phyloP scores from a whole-genome alignment of 2,888 invertebrate species.

The Scaptomyza polygonia region DNA sequence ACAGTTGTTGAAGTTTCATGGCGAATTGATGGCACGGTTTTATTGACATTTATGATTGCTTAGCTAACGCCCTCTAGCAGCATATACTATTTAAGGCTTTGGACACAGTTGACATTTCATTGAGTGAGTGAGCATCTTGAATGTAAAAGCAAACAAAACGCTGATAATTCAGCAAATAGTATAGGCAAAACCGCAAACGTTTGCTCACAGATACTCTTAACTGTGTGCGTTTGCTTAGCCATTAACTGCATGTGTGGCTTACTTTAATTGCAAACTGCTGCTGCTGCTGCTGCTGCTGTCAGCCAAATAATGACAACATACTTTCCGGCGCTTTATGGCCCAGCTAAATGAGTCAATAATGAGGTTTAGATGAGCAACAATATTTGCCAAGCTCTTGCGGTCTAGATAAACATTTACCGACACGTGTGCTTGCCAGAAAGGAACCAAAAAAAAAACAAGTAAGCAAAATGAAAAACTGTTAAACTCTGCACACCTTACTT shows the following conservation, averaged over 20 bases:
- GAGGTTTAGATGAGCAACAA: slow-evolving; percentile 64
- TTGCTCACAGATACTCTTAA: slow-evolving; percentile 12
- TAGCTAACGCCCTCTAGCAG: slow-evolving; percentile 1
- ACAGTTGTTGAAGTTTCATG: background rate
- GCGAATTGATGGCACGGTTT: slow-evolving; percentile 20
- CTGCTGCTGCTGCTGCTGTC: slow-evolving; percentile 60
- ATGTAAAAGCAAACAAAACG: slow-evolving; percentile 55
- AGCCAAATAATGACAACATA: slow-evolving; percentile 70
- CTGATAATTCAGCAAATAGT: slow-evolving; percentile 58
- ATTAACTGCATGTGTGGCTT: slow-evolving; percentile 71
- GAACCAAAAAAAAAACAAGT: background rate
- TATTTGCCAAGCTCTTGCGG: slow-evolving; percentile 51
- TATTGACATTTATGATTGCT: slow-evolving; percentile 19
- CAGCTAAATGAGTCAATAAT: slow-evolving; percentile 70
- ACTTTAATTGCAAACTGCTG: slow-evolving; percentile 71
- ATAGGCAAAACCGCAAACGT: slow-evolving; percentile 49
- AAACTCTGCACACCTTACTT: slow-evolving; percentile 3
- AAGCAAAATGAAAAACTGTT: slow-evolving; percentile 4
- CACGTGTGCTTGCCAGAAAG: slow-evolving; percentile 23
- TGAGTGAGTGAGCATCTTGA: slow-evolving; percentile 37
- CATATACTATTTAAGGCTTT: slow-evolving; percentile 12
- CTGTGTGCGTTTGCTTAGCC: slow-evolving; percentile 47
- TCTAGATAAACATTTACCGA: slow-evolving; percentile 27
- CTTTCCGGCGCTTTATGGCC: slow-evolving; percentile 63
- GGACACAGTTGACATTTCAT: slow-evolving; percentile 54